Evolutionary conservation across 2,888 invertebrate species (phyloP).

Genomic region (Ophion slaviceki): DNA sequence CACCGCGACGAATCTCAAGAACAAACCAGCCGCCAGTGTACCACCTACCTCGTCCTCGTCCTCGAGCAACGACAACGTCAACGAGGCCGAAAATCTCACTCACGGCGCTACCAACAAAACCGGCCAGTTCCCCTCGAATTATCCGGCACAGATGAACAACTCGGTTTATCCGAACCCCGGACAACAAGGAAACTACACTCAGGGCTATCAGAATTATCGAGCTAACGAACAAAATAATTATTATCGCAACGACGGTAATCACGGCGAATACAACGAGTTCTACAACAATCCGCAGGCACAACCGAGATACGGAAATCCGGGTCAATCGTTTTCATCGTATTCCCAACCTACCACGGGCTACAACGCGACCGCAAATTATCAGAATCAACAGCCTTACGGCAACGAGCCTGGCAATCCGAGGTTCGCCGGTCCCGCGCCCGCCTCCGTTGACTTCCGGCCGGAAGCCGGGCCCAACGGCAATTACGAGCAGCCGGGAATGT

Average conservation of each 20-base stretch:
- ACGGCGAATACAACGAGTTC: slow-evolving; percentile 76
- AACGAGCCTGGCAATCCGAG: slow-evolving; percentile 63
- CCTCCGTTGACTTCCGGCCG: slow-evolving; percentile 73
- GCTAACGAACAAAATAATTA: slow-evolving; percentile 78
- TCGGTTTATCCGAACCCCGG: slow-evolving; percentile 74
- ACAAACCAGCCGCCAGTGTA: slow-evolving; percentile 85
- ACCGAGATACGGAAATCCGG: slow-evolving; percentile 75
- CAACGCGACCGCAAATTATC: slow-evolving; percentile 66
- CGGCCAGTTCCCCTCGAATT: slow-evolving; percentile 73
- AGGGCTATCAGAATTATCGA: slow-evolving; percentile 77
- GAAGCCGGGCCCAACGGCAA: slow-evolving; percentile 75
- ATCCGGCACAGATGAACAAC: slow-evolving; percentile 72
- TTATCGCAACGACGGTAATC: slow-evolving; percentile 76
- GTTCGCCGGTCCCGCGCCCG: slow-evolving; percentile 65
- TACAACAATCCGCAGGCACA: slow-evolving; percentile 78
- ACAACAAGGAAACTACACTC: slow-evolving; percentile 71
- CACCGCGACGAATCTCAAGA: slow-evolving; percentile 78
- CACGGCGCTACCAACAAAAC: slow-evolving; percentile 69
- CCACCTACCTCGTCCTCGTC: slow-evolving; percentile 83
- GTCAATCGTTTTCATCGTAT: slow-evolving; percentile 74
- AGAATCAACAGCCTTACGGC: slow-evolving; percentile 66
- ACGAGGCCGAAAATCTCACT: slow-evolving; percentile 69
- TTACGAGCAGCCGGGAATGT: slow-evolving; percentile 77
- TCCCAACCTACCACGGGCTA: slow-evolving; percentile 75
- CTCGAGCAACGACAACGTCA: slow-evolving; percentile 69